Conservation (phyloP, 2,113 vertebrate genomes). For the Vireo altiloquus region DNA sequence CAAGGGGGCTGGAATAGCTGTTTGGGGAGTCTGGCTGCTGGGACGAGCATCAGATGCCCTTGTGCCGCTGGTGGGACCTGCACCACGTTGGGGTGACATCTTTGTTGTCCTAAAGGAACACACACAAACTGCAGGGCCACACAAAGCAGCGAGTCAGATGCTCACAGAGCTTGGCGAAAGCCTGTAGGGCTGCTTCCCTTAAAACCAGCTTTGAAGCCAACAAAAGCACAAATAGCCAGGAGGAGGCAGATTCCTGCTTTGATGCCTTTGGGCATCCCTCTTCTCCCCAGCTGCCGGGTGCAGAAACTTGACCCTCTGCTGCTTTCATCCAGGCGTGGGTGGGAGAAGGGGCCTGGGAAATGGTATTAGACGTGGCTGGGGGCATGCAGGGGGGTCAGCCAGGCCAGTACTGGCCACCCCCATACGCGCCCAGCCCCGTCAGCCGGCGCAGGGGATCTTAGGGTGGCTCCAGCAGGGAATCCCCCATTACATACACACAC, state of each 20-base stretch:
- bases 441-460: conserved; percentile 18
- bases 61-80: background rate
- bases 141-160: background rate
- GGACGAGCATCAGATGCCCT: background rate
- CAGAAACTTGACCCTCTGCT: background rate
- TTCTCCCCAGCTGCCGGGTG: background rate
- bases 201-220: conserved; percentile 2
- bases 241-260: conserved; percentile 36
- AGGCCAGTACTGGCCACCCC: background rate
- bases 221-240: background rate
- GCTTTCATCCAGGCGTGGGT: conserved; percentile 29
- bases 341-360: conserved; percentile 30
- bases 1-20: background rate
- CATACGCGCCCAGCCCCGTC: fast-evolving
- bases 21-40: background rate
- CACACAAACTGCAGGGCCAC: background rate
- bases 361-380: background rate
- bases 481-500: conserved; percentile 37
- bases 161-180: background rate
- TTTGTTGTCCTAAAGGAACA: background rate
- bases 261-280: background rate
- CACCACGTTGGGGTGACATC: too few species aligned
- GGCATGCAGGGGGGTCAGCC: fast-evolving
- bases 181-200: background rate
- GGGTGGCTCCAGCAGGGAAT: conserved; percentile 18